Percentiles rank a stretch among this genome's conserved stretches.
phyloP scores from a whole-genome alignment of 2,797 vertebrate species.

The Scomberomorus guttatus region DNA sequence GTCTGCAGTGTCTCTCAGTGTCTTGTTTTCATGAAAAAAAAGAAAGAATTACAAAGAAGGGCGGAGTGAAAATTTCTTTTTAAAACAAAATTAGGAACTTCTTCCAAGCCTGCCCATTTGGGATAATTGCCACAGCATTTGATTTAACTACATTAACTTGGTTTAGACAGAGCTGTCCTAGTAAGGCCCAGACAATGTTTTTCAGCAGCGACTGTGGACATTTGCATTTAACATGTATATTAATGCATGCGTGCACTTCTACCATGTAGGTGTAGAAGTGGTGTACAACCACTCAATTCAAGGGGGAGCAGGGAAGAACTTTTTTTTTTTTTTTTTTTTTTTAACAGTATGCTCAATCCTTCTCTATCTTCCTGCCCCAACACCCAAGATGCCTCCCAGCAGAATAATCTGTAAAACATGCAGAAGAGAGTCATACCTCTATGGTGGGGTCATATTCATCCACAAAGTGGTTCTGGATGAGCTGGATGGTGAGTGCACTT shows the following conservation, averaged over 20 bases:
- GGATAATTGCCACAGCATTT: constrained; percentile 24
- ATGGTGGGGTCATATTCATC: constrained; percentile 99
- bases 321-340: constrained; percentile 5
- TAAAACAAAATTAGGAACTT: constrained; percentile 7
- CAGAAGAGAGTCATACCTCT: constrained; percentile 87
- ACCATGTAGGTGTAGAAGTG: background rate
- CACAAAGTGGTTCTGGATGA: constrained; percentile 99
- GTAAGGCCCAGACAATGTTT: constrained; percentile 10
- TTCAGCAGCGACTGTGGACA: constrained; percentile 6
- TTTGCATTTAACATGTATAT: constrained; percentile 2
- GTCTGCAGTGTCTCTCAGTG: constrained; percentile 15
- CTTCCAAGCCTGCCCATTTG: constrained; percentile 21
- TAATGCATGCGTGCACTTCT: background rate
- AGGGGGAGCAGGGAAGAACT: constrained; percentile 5
- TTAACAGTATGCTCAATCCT: background rate
- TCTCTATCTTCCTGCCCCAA: background rate
- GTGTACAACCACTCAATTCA: background rate
- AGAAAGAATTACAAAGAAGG: background rate
- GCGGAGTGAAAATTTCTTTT: constrained; percentile 12
- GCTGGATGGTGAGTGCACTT: constrained; percentile 98
- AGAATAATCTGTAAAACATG: background rate
- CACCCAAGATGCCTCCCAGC: constrained; percentile 1
- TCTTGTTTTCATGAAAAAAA: constrained; percentile 6
- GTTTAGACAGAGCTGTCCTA: constrained; percentile 27
- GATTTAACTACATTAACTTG: constrained; percentile 38